phyloP scores from a whole-genome alignment of 2,113 vertebrate genomes.

The Phaetusa simplex region DNA sequence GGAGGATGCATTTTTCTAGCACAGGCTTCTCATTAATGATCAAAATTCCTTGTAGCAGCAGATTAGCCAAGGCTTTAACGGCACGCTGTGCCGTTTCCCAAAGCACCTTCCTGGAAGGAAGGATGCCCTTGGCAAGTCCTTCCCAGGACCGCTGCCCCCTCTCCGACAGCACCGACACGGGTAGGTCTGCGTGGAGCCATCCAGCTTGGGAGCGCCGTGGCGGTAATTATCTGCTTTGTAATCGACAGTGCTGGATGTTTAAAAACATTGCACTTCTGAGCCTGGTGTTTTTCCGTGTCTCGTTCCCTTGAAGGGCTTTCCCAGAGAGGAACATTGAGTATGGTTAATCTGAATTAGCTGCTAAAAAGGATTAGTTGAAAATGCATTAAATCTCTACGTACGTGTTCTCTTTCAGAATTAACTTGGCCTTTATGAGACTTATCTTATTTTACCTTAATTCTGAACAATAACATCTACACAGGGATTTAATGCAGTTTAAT shows the following conservation, averaged over 20 bases:
- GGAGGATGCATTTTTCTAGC: neutral
- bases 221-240: neutral
- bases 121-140: neutral
- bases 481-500: constrained; percentile 23
- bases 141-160: neutral
- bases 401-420: neutral
- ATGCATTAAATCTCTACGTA: constrained; percentile 12
- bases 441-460: constrained; percentile 36
- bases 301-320: neutral
- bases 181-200: neutral
- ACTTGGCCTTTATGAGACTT: constrained; percentile 8
- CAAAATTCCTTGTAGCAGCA: neutral
- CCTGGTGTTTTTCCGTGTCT: neutral
- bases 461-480: constrained; percentile 8
- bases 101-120: neutral
- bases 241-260: neutral
- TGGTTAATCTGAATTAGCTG: constrained; percentile 39
- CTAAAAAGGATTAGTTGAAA: constrained; percentile 50
- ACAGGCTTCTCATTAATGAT: neutral
- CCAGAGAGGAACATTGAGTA: neutral
- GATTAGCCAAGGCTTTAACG: neutral
- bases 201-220: neutral
- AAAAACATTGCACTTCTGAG: neutral
- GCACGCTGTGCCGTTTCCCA: neutral
- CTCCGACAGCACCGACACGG: accelerated